Evolutionary conservation across 2,113 vertebrate species (phyloP).

Genomic region (Actenoides lindsayi): DNA sequence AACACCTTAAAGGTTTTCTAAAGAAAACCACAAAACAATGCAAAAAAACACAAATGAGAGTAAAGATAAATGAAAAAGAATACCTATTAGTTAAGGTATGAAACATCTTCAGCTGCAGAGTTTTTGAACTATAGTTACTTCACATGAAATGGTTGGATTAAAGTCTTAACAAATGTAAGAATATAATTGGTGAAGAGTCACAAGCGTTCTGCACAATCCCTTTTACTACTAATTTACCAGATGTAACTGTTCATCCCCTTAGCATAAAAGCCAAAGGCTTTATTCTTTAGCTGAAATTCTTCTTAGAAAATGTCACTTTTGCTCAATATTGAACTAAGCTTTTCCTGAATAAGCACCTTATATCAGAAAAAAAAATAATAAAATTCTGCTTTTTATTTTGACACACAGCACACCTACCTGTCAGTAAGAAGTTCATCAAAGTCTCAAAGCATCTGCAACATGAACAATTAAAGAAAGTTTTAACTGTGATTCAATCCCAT

Average conservation of each 20-base stretch:
- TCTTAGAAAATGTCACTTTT: neutral
- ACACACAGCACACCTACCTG: neutral
- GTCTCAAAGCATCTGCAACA: neutral
- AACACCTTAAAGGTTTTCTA: neutral
- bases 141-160: neutral
- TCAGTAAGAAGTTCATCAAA: neutral
- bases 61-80: neutral
- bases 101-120: neutral
- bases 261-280: neutral
- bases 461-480: neutral
- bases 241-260: rapidly evolving
- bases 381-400: neutral
- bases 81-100: neutral
- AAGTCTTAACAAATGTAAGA: neutral
- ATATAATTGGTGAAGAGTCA: neutral
- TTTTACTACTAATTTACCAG: neutral
- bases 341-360: neutral
- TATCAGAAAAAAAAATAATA: neutral
- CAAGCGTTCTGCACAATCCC: neutral
- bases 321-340: neutral
- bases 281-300: neutral
- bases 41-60: neutral
- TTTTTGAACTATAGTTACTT: neutral
- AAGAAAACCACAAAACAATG: neutral
- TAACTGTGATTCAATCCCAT: neutral